These are phyloP conservation scores for Bombyx mandarina DNA, from an alignment of 1,140 invertebrate genomes.

Conservation along the genomic window DNA sequence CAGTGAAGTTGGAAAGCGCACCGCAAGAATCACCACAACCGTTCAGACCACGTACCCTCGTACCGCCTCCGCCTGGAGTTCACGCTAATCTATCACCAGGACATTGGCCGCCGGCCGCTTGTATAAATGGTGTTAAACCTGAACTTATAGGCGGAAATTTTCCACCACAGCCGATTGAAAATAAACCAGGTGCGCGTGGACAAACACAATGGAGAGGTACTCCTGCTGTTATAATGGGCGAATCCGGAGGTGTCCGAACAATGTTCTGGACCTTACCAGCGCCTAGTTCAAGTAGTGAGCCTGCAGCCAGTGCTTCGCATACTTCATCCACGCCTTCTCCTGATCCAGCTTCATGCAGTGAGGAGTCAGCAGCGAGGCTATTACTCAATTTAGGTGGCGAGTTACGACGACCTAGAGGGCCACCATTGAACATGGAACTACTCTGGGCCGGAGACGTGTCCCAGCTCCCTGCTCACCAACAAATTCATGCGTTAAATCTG, in stretches of 20 bases:
- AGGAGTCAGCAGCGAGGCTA: slow-evolving; percentile 86
- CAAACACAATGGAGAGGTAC: slow-evolving; percentile 76
- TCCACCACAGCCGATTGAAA: slow-evolving; percentile 73
- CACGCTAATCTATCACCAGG: slow-evolving; percentile 55
- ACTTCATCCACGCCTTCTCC: slow-evolving; percentile 68
- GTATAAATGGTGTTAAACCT: slow-evolving; percentile 83
- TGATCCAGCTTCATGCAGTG: slow-evolving; percentile 68
- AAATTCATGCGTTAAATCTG: slow-evolving; percentile 85
- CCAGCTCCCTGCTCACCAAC: slow-evolving; percentile 85
- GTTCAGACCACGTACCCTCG: slow-evolving; percentile 45
- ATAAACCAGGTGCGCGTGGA: slow-evolving; percentile 72
- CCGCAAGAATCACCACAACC: slow-evolving; percentile 44
- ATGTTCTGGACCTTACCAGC: slow-evolving; percentile 90
- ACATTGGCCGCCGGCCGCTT: slow-evolving; percentile 74
- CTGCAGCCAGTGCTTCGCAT: slow-evolving; percentile 61
- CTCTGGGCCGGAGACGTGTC: slow-evolving; percentile 90
- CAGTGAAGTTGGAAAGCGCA: slow-evolving; percentile 51
- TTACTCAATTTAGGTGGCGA: slow-evolving; percentile 85
- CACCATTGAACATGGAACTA: slow-evolving; percentile 91
- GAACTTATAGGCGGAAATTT: slow-evolving; percentile 82
- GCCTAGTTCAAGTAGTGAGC: slow-evolving; percentile 64
- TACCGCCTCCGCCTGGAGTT: slow-evolving; percentile 38
- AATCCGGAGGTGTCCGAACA: slow-evolving; percentile 89
- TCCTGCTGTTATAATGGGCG: slow-evolving; percentile 92
- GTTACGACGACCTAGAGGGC: slow-evolving; percentile 72